Evolutionary conservation across 2,888 invertebrate species (phyloP), one percentile per base, ranked within the genome.

Genomic region (Coelopa pilipes): DNA sequence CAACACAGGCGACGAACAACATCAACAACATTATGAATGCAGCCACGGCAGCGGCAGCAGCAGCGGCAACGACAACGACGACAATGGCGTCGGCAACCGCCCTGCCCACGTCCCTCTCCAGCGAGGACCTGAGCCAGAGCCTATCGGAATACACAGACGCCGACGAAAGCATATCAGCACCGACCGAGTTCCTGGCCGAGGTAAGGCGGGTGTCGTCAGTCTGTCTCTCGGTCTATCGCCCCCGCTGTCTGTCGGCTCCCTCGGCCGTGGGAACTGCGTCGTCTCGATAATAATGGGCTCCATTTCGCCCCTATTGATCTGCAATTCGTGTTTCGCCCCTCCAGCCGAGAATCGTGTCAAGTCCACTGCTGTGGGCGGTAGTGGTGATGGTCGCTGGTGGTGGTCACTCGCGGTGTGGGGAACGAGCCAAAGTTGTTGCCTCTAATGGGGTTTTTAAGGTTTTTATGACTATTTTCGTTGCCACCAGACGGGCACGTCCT

Each of bases 141-240:
- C 81, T 87, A 47, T 90, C 91, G 77, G 93, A 93, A 82, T 91
- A 91, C 81, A 91, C 91, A 21, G 91, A 92, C 81, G 92, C 92
- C 69, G 92, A 92, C 85, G 93, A 93, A 82, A 90, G 92, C 80
- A 90, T 91, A 82, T 93, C 93, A 76, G 93, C 93, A 53, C 93
- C 93, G 66, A 93, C 93, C 76, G 93, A 93, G 86, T 92, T 92
- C 85, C 89, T 93, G 59, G 93, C 93, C 66, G 93, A 93, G 91
- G 93, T 93, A 83, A 77, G 79, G 34, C 7, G 34, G 34, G 7
- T 7, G 2, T 34, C 2, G 34, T n/a, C n/a, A n/a, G n/a, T n/a
- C n/a, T n/a, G n/a, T n/a, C n/a, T n/a, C n/a, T n/a, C 2, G 34
- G 34, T 4, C 34, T 7, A 2, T 34, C 34, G 7, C 2, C 34